phyloP scores from a whole-genome alignment of 2,888 invertebrate genomes.

The Pollenia amentaria region DNA sequence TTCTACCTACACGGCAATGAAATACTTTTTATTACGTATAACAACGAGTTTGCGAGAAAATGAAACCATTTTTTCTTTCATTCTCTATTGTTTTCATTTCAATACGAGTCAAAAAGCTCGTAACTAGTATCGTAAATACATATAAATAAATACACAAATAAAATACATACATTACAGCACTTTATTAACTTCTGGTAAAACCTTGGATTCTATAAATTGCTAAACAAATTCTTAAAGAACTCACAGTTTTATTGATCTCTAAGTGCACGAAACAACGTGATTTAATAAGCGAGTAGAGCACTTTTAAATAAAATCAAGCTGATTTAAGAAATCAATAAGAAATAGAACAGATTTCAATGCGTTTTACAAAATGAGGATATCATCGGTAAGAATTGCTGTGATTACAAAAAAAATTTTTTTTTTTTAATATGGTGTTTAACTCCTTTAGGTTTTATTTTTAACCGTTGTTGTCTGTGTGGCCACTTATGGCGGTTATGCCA shows the following conservation, averaged over 20 bases:
- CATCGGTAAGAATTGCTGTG: constrained; percentile 66
- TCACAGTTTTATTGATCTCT: constrained; percentile 70
- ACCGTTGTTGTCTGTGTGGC: constrained; percentile 70
- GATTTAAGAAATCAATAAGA: constrained; percentile 22
- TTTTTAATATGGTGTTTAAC: neutral
- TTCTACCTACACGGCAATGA: constrained; percentile 62
- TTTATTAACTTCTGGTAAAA: constrained; percentile 35
- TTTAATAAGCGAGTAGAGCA: constrained; percentile 19
- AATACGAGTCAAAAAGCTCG: constrained; percentile 38
- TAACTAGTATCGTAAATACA: constrained; percentile 28
- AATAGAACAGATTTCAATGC: constrained; percentile 41
- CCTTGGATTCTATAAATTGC: constrained; percentile 73
- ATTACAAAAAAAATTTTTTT: neutral
- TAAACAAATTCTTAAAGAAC: constrained; percentile 53
- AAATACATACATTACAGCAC: neutral
- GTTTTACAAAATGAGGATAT: constrained; percentile 68
- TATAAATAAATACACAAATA: neutral
- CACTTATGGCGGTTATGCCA: constrained; percentile 44
- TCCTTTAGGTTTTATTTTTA: constrained; percentile 67
- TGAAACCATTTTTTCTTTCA: neutral
- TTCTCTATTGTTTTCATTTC: constrained; percentile 53
- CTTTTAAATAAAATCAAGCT: constrained; percentile 9
- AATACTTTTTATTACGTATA: constrained; percentile 6
- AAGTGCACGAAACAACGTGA: constrained; percentile 48
- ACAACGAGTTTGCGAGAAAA: constrained; percentile 15